phyloP scores from a whole-genome alignment of 2,888 invertebrate genomes.

The Oxytorus armatus region DNA sequence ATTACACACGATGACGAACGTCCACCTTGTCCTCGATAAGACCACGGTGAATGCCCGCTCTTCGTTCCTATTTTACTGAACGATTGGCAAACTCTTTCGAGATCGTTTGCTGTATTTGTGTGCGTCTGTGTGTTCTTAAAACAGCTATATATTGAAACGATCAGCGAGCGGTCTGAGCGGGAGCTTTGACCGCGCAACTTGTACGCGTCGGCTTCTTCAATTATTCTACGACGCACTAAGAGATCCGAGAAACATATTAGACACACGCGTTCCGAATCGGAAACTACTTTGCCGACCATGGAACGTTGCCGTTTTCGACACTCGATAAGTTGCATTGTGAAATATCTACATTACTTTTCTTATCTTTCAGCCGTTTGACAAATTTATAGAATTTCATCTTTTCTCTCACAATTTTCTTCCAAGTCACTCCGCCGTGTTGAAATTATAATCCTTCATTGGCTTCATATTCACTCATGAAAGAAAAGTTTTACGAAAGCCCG shows the following conservation, averaged over 20 bases:
- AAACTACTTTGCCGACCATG: conserved; percentile 1
- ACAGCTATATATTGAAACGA: conserved; percentile 19
- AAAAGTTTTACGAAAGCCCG: too few relatives aligned
- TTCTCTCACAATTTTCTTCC: background rate
- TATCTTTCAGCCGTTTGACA: background rate
- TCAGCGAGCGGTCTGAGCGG: conserved; percentile 4
- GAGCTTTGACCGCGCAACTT: conserved; percentile 5
- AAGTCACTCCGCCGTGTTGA: background rate
- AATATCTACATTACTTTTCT: background rate
- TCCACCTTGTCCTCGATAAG: conserved; percentile 62
- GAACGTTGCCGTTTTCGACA: background rate
- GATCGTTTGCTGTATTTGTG: conserved; percentile 14
- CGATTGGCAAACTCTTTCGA: conserved; percentile 56
- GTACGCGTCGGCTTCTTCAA: conserved; percentile 30
- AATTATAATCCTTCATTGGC: background rate
- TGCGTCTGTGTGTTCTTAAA: conserved; percentile 1
- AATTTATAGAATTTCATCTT: conserved; percentile 2
- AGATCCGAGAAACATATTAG: conserved; percentile 15
- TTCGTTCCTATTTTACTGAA: conserved; percentile 17
- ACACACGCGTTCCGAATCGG: conserved; percentile 15
- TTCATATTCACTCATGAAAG: too few relatives aligned
- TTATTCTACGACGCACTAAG: conserved; percentile 37
- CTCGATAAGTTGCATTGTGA: background rate
- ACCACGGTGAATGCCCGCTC: conserved; percentile 30
- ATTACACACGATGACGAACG: conserved; percentile 31